Conservation (phyloP, 2,888 invertebrate species). For the Pristionchus exspectatus region DNA sequence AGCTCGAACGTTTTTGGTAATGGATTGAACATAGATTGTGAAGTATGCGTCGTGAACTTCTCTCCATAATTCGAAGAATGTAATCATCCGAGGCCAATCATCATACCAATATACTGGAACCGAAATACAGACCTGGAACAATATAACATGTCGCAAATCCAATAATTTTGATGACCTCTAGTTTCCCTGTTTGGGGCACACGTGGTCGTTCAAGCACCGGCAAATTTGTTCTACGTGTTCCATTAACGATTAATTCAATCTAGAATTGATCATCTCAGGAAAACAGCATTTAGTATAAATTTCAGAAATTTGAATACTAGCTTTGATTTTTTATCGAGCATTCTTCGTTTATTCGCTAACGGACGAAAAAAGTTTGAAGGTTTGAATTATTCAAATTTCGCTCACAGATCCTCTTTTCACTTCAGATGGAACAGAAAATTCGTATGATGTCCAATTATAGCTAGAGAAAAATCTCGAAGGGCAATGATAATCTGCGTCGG, state of each 20-base stretch:
- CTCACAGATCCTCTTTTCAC: too few relatives aligned
- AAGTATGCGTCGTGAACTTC: not conserved
- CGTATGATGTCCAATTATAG: not conserved
- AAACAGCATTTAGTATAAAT: too few relatives aligned
- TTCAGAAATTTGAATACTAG: too few relatives aligned
- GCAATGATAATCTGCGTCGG: too few relatives aligned
- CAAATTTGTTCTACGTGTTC: not conserved
- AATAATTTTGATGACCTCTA: not conserved
- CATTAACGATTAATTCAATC: not conserved
- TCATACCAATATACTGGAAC: too few relatives aligned
- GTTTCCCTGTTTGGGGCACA: not conserved
- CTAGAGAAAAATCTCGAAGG: not conserved
- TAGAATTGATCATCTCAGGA: too few relatives aligned
- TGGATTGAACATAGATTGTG: not conserved
- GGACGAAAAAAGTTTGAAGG: too few relatives aligned
- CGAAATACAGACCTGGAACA: not conserved
- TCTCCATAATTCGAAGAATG: not conserved
- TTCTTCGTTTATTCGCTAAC: too few relatives aligned
- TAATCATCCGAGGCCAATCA: not conserved
- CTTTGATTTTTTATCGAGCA: too few relatives aligned
- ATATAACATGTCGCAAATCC: not conserved
- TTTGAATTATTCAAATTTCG: too few relatives aligned
- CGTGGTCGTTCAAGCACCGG: not conserved
- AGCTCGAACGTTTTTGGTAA: not conserved
- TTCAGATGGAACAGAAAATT: not conserved